Base-by-base conservation (phyloP, 1,140 invertebrate genomes). In the Drosophila yakuba region DNA sequence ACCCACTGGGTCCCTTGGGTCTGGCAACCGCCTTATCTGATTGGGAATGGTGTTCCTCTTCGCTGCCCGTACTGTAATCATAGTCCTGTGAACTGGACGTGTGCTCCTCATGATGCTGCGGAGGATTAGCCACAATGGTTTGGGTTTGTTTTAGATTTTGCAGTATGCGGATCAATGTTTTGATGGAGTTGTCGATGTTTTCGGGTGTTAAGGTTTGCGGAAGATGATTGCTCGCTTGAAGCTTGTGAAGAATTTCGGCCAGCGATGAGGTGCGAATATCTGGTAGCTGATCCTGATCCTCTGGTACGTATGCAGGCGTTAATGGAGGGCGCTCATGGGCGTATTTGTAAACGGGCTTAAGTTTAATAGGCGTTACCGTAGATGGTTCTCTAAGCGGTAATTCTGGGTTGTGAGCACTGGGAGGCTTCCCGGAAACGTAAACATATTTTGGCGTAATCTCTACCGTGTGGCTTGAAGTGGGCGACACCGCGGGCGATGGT, bases 171-270 rank as follows among this genome's bases (percentile, higher is more conserved):
- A 96, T 94, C 15, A 97, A 91, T 0, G 96, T 96, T 82, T 94
- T 95, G 35, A 97, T 96, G 44, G 96, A 97, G 43, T 95, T 95
- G 62, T 96, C 95, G 28, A 97, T 94, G 78, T 97, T 97, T 60
- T 96, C 95, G 38, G 94, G 94, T 25, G 95, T 96, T 3, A 97
- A 93, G 11, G 94, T 95, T 69, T 96, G 95, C 1, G 96, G 96
- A 50, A 97, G 92, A 36, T 95, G 94, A 91, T 96, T 96, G 63
- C 94, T 95, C 4, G 95, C 92, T 78, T 96, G 95, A 4, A 96
- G 93, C 44, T 95, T 95, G 74, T 94, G 94, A 12, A 96, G 79
- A 28, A 95, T 93, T 50, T 93, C 91, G 1, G 93, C 92, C 38
- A 94, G 69, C 15, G 92, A 93, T 6, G 93, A 92, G 15, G 88